phyloP scores from a whole-genome alignment of 2,797 vertebrate species.

The Sphenodon punctatus region DNA sequence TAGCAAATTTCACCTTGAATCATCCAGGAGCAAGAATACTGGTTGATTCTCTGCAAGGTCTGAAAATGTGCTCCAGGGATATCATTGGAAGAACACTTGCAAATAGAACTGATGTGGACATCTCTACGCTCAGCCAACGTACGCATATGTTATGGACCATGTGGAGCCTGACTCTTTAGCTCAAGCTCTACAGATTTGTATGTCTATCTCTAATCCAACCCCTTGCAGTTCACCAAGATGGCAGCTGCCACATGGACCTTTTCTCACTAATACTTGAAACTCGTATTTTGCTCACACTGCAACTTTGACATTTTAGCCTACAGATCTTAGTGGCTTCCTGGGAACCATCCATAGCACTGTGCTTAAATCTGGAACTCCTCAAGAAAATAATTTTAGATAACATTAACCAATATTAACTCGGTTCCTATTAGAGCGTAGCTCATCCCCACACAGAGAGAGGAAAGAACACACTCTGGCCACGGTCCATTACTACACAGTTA shows the following conservation, averaged over 20 bases:
- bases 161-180: too few species aligned
- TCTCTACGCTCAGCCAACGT: too few species aligned
- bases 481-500: background rate
- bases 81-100: too few species aligned
- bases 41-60: too few species aligned
- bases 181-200: too few species aligned
- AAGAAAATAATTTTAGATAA: background rate
- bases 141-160: too few species aligned
- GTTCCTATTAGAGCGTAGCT: background rate
- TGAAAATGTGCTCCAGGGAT: too few species aligned
- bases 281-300: background rate
- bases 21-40: too few species aligned
- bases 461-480: fast-evolving
- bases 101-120: too few species aligned
- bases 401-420: background rate
- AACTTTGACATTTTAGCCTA: conserved; percentile 14
- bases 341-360: conserved; percentile 5
- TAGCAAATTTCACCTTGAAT: too few species aligned
- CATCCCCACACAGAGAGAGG: background rate
- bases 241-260: too few species aligned
- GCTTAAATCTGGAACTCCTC: conserved; percentile 23
- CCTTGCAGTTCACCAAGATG: background rate
- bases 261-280: conserved; percentile 18
- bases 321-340: background rate
- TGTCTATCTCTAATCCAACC: background rate